A percentile compares a stretch with the other conserved stretches of the same genome.
Evolutionary conservation across 1,140 invertebrate genomes (phyloP).

Genomic region (Drosophila sulfurigaster): DNA sequence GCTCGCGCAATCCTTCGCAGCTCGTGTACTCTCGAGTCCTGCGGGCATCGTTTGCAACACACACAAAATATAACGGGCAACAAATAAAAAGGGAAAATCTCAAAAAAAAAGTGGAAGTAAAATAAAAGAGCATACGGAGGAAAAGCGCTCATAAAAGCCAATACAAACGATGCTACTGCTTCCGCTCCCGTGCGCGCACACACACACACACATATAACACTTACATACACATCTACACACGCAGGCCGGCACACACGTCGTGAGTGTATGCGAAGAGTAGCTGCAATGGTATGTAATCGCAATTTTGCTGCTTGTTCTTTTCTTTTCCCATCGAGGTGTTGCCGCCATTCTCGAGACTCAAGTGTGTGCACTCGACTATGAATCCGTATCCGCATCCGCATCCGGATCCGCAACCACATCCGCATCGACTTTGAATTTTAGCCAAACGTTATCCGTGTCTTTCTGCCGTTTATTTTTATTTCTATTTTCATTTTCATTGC

Average conservation of each 20-base stretch:
- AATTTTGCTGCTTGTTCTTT: neutral
- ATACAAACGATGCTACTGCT: slow-evolving; percentile 17
- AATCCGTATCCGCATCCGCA: slow-evolving; percentile 52
- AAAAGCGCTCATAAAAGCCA: slow-evolving; percentile 50
- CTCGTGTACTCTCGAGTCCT: slow-evolving; percentile 42
- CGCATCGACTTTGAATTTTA: slow-evolving; percentile 15
- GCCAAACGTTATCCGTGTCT: slow-evolving; percentile 7
- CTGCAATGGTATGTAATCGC: slow-evolving; percentile 35
- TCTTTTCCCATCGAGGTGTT: slow-evolving; percentile 33
- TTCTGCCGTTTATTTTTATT: slow-evolving; percentile 26
- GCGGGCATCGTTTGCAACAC: slow-evolving; percentile 59
- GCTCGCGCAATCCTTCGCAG: slow-evolving; percentile 66
- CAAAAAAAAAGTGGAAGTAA: neutral
- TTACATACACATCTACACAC: neutral
- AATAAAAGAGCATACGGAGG: neutral
- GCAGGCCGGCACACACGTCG: slow-evolving; percentile 7
- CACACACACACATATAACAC: neutral
- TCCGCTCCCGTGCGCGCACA: neutral
- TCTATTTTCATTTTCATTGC: neutral
- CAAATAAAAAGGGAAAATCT: slow-evolving; percentile 44
- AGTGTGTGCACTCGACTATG: slow-evolving; percentile 75
- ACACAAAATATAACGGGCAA: slow-evolving; percentile 37
- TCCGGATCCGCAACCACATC: slow-evolving; percentile 33
- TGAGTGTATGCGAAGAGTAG: neutral
- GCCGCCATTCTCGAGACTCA: slow-evolving; percentile 53